Conservation (phyloP, 2,797 vertebrate genomes). For the Acipenser oxyrinchus region DNA sequence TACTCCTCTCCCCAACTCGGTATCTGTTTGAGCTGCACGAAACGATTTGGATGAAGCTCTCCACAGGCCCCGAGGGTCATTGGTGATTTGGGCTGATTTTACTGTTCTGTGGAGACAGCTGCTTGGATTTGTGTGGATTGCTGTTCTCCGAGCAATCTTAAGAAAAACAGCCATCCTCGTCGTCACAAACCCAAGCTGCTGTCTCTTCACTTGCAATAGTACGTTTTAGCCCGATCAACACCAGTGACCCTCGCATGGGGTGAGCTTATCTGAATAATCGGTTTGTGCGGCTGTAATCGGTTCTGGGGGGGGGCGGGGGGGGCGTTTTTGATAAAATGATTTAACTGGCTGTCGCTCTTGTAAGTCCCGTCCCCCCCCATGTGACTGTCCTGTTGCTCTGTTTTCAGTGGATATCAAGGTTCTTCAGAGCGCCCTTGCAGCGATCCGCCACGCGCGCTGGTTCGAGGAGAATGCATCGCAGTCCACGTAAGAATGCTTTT, state of each 20-base stretch:
- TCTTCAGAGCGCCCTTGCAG: conserved; percentile 91
- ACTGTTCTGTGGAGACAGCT: too few species aligned
- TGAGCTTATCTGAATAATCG: not conserved
- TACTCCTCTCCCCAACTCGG: too few species aligned
- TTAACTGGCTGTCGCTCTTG: not conserved
- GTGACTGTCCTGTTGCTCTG: not conserved
- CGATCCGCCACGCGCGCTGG: conserved; percentile 92
- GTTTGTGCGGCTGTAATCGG: not conserved
- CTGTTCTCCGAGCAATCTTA: too few species aligned
- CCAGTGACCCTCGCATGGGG: not conserved
- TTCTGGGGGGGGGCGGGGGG: not conserved
- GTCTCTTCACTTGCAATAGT: too few species aligned
- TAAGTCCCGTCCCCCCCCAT: not conserved
- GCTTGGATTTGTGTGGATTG: too few species aligned
- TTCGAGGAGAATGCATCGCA: conserved; percentile 96
- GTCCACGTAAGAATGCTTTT: conserved; percentile 73
- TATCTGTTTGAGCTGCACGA: too few species aligned
- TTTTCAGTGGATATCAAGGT: conserved; percentile 91
- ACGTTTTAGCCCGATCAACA: too few species aligned
- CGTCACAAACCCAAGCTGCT: too few species aligned
- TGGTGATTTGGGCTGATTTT: too few species aligned
- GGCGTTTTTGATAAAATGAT: not conserved
- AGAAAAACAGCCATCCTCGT: too few species aligned
- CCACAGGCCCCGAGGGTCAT: too few species aligned
- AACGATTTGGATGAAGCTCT: too few species aligned